Evolutionary conservation across 2,113 vertebrate genomes (phyloP).

Genomic region (Theristicus caerulescens): DNA sequence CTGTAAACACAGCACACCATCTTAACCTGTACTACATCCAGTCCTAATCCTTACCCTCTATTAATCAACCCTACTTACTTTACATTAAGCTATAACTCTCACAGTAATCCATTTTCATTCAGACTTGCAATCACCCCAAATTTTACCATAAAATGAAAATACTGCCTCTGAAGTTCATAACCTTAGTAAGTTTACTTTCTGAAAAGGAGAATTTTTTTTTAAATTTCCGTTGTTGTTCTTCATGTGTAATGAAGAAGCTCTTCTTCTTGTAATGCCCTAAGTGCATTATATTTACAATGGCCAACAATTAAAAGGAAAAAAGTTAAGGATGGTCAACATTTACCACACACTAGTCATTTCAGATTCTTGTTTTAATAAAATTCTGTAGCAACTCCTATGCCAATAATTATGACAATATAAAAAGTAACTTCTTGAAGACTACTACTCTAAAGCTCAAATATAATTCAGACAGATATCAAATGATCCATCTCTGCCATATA

Average conservation of each 20-base stretch:
- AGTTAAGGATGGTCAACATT: background rate
- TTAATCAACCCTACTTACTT: background rate
- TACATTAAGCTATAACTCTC: background rate
- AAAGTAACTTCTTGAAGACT: background rate
- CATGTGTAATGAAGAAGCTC: background rate
- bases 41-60: background rate
- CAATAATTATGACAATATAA: background rate
- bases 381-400: background rate
- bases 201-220: background rate
- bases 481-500: background rate
- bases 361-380: background rate
- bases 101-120: background rate
- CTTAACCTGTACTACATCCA: background rate
- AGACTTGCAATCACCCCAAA: background rate
- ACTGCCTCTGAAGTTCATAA: background rate
- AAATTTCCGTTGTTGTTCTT: background rate
- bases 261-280: background rate
- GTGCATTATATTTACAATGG: background rate
- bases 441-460: background rate
- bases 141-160: background rate
- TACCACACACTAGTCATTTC: background rate
- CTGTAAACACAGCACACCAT: background rate
- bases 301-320: background rate
- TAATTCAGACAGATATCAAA: background rate
- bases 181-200: background rate